Conservation (phyloP, 2,113 vertebrate genomes). For the Harpagus bidentatus region DNA sequence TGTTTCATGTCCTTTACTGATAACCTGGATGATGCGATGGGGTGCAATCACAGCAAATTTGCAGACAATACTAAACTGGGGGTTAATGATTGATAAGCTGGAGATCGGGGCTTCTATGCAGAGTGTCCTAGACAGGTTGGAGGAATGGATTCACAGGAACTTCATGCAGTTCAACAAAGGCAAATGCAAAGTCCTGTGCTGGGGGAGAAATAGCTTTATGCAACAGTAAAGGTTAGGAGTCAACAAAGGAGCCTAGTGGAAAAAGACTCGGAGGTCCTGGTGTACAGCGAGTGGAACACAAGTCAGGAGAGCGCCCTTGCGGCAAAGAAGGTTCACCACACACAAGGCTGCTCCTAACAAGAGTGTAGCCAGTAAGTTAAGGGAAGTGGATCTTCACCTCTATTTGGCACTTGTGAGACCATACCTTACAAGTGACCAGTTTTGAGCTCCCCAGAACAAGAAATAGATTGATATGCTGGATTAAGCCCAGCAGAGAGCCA, state of each 20-base stretch:
- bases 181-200: background rate
- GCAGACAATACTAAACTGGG: background rate
- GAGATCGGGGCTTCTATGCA: background rate
- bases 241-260: background rate
- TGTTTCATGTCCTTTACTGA: background rate
- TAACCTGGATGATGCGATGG: background rate
- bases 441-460: background rate
- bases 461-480: background rate
- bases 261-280: background rate
- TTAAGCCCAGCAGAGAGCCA: background rate
- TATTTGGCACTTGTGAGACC: background rate
- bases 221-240: background rate
- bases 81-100: background rate
- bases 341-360: background rate
- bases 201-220: background rate
- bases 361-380: background rate
- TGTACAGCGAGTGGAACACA: background rate
- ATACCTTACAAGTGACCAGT: background rate
- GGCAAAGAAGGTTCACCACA: background rate
- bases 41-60: background rate
- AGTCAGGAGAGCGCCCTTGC: background rate
- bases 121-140: background rate
- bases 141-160: background rate
- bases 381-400: background rate
- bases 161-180: background rate